Evolutionary conservation across 2,113 vertebrate genomes (phyloP).

Genomic region (Anarhynchus alexandrinus): DNA sequence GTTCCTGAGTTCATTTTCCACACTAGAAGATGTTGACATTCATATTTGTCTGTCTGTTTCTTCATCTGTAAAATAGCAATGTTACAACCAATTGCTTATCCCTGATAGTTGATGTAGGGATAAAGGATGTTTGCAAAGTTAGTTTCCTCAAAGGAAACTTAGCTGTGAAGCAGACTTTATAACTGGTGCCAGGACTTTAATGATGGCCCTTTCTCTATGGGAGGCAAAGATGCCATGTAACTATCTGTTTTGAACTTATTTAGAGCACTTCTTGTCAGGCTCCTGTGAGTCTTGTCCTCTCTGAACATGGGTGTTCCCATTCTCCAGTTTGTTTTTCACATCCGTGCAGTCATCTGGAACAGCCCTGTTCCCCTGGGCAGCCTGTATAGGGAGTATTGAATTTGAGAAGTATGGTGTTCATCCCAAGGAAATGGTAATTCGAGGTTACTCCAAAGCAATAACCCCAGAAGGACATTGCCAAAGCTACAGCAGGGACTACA

Average conservation of each 20-base stretch:
- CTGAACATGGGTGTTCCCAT: slow-evolving; percentile 31
- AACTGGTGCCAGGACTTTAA: background rate
- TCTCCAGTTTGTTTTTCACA: slow-evolving; percentile 6
- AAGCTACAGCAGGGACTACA: background rate
- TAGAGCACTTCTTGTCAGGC: background rate
- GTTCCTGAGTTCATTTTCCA: background rate
- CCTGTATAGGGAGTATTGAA: background rate
- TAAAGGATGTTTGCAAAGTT: background rate
- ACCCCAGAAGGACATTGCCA: background rate
- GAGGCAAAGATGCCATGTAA: background rate
- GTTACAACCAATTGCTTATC: background rate
- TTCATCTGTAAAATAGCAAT: background rate
- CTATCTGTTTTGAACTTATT: background rate
- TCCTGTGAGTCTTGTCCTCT: background rate
- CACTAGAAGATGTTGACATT: background rate
- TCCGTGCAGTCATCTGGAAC: background rate
- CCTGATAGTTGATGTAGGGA: background rate
- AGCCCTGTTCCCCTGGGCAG: background rate
- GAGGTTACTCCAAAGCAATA: background rate
- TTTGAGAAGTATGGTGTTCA: background rate
- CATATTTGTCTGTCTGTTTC: background rate
- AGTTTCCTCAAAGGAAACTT: background rate
- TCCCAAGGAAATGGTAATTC: background rate
- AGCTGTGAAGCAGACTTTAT: background rate
- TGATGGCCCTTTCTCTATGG: background rate